These are phyloP conservation scores for Eriosoma lanigerum DNA, from an alignment of 1,140 invertebrate species.

Conservation along the genomic window DNA sequence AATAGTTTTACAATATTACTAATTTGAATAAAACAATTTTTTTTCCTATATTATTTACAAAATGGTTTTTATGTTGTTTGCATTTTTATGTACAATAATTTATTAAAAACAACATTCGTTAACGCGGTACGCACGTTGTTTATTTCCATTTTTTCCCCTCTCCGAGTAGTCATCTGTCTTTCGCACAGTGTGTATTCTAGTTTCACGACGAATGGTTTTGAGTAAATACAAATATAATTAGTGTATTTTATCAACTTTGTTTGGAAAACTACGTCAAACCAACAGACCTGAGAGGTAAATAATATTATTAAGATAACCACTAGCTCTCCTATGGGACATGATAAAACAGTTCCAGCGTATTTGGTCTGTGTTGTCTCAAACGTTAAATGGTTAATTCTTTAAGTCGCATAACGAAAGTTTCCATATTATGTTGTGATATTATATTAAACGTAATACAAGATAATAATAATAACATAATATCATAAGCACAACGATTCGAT, in stretches of 20 bases:
- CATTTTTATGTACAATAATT: too few species aligned
- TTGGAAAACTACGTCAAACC: neutral
- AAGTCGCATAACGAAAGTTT: neutral
- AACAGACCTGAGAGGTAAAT: neutral
- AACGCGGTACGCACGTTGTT: neutral
- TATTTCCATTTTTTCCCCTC: neutral
- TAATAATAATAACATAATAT: too few species aligned
- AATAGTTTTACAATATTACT: neutral
- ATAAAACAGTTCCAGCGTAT: too few species aligned
- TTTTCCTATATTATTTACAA: neutral
- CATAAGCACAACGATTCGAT: too few species aligned
- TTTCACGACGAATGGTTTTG: neutral
- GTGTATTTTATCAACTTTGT: neutral
- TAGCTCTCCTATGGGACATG: neutral
- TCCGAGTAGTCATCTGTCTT: neutral
- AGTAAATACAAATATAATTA: constrained; percentile 16
- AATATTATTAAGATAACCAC: neutral
- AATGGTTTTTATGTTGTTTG: neutral
- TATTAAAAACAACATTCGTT: neutral
- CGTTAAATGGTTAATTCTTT: neutral
- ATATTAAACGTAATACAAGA: too few species aligned
- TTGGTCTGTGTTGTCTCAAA: neutral
- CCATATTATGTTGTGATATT: too few species aligned
- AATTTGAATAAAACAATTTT: too few species aligned
- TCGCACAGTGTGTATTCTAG: neutral